Evolutionary conservation across 2,888 invertebrate species (phyloP), one percentile per base, ranked within the genome.

Genomic region (Ectemnius cavifrons): DNA sequence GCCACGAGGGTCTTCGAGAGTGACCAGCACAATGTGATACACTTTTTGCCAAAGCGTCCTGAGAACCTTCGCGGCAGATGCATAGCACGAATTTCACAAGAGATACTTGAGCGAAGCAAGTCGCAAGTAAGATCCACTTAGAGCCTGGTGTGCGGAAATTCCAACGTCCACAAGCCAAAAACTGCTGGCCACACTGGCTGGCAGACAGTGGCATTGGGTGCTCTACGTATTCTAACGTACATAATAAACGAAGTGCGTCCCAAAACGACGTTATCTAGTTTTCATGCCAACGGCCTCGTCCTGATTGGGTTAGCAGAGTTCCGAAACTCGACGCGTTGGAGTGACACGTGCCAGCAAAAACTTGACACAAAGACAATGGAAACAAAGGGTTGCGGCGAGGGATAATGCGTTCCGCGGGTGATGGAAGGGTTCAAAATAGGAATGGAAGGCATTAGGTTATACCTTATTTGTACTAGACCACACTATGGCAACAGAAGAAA

Each of bases 251-350:
- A 13, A 67, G 61, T 56, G 61, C 61, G 57, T 46, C 52, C 56
- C 52, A 67, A 67, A 71, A 71, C 67, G 52, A 28, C 52, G 62
- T 71, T 71, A 71, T 71, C 57, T 61, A 71, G 71, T 67, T 71
- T 61, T 67, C 70, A 60, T 58, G 52, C 16, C 59, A 23, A 65
- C 60, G 23, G 70, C 65, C 60, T 66, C 49, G 46, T 45, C 62
- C 57, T 46, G 66, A 71, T 71, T 67, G 56, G 67, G 67, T 71
- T 71, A 71, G 61, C 52, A 27, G 71, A 67, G 61, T 71, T 71
- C 61, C 60, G 67, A 16, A 71, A 71, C 67, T 67, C 56, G 67
- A 52, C 66, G 65, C 5, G 66, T 23, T 23, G 59, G 45, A 45
- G 27, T 62, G 57, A 57, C 61, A 67, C 52, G 11, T 57, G 57